phyloP scores from a whole-genome alignment of 2,113 vertebrate genomes.

The Phocoena phocoena region DNA sequence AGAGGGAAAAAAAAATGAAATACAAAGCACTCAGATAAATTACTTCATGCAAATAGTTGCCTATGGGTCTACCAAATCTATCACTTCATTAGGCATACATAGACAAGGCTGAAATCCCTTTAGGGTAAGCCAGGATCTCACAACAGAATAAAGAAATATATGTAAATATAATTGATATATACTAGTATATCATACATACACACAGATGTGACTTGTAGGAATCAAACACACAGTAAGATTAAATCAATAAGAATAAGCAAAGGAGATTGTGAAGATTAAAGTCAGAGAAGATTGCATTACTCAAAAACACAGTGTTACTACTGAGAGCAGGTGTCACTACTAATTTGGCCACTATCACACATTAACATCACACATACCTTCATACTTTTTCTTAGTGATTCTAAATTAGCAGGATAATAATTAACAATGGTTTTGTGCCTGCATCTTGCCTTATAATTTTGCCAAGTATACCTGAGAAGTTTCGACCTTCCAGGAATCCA shows the following conservation, averaged over 20 bases:
- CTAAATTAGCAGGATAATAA: not conserved
- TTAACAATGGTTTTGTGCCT: not conserved
- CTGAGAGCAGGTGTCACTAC: not conserved
- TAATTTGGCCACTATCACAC: not conserved
- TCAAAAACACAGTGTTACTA: not conserved
- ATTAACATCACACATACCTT: not conserved
- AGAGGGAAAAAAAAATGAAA: not conserved
- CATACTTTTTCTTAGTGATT: not conserved
- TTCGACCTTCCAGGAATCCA: not conserved
- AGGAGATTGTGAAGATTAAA: not conserved
- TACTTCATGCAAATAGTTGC: constrained; percentile 6
- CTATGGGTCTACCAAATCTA: constrained; percentile 31
- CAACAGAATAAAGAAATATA: not conserved
- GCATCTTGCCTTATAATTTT: not conserved
- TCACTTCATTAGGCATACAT: not conserved
- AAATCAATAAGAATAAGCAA: not conserved
- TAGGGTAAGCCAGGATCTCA: not conserved
- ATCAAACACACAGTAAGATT: not conserved
- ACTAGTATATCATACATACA: not conserved
- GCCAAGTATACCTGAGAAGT: not conserved
- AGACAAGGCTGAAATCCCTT: not conserved
- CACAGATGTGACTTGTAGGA: not conserved
- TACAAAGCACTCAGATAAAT: not conserved
- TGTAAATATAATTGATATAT: not conserved
- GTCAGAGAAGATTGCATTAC: not conserved